phyloP scores from a whole-genome alignment of 2,113 vertebrate species.

The Bagarius yarrelli region DNA sequence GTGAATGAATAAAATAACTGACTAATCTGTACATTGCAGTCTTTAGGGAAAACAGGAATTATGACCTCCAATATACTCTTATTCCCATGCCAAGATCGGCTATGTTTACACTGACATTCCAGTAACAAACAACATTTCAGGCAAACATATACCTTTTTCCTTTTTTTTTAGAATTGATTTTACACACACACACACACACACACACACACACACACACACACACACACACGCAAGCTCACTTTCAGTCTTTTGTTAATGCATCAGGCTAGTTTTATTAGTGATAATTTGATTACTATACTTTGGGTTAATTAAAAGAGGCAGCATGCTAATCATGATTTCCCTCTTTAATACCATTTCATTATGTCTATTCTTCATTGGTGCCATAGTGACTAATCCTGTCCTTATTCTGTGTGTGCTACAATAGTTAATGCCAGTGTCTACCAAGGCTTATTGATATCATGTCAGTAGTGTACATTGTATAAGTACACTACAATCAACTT shows the following conservation, averaged over 20 bases:
- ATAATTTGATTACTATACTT: conserved; percentile 34
- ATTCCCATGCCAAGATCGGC: conserved; percentile 23
- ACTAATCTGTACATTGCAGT: conserved; percentile 22
- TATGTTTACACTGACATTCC: conserved; percentile 23
- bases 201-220: not conserved
- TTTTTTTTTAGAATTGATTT: not conserved
- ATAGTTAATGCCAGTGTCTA: conserved; percentile 26
- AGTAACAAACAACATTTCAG: conserved; percentile 29
- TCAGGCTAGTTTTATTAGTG: conserved; percentile 26
- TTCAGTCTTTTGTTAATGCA: conserved; percentile 8
- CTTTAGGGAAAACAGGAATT: conserved; percentile 25
- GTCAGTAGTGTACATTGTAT: not conserved
- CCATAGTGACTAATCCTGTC: conserved; percentile 12
- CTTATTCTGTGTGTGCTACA: conserved; percentile 18
- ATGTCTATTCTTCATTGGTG: conserved; percentile 32
- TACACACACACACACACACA: not conserved
- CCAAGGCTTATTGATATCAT: conserved; percentile 8
- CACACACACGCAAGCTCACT: not conserved
- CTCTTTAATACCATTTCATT: conserved; percentile 21
- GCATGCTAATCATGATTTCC: conserved; percentile 21
- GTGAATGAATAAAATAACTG: not conserved
- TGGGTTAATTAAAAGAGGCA: conserved; percentile 42
- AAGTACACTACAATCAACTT: not conserved
- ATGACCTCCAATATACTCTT: conserved; percentile 22
- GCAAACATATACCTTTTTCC: not conserved